These are phyloP conservation scores for Apis mellifera DNA, from an alignment of 1,140 invertebrate species.

Conservation along the genomic window DNA sequence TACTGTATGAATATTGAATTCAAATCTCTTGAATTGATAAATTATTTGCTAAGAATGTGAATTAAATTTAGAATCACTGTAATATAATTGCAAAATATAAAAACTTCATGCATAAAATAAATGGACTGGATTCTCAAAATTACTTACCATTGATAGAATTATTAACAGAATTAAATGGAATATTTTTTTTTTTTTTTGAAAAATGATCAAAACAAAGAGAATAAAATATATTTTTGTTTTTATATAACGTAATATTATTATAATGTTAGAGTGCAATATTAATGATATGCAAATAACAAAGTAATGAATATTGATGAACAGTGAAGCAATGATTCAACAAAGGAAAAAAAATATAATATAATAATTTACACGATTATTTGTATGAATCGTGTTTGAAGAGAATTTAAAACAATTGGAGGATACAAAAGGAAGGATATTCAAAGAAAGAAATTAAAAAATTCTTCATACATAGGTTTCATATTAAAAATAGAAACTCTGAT, in stretches of 20 bases:
- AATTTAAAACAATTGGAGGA: background rate
- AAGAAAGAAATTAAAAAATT: background rate
- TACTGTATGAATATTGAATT: no score
- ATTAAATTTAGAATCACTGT: no score
- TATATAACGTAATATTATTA: background rate
- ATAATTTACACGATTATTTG: background rate
- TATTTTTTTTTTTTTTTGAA: background rate
- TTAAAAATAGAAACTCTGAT: constrained; percentile 1
- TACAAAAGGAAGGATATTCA: background rate
- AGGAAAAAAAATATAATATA: background rate
- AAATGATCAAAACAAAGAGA: background rate
- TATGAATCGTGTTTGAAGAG: background rate
- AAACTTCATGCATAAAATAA: no score
- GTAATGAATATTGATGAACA: background rate
- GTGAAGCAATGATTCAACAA: background rate
- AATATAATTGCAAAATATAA: no score
- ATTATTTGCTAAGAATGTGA: no score
- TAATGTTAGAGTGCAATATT: background rate
- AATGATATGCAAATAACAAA: background rate
- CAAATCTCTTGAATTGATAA: no score
- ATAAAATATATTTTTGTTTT: background rate
- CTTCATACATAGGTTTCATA: background rate
- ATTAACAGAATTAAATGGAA: background rate
- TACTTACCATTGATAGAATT: no score
- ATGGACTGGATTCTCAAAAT: no score